Percentiles rank a stretch among this genome's conserved stretches.
Conservation (phyloP, 2,797 vertebrate species). For the Gadopsis bispinosus region DNA sequence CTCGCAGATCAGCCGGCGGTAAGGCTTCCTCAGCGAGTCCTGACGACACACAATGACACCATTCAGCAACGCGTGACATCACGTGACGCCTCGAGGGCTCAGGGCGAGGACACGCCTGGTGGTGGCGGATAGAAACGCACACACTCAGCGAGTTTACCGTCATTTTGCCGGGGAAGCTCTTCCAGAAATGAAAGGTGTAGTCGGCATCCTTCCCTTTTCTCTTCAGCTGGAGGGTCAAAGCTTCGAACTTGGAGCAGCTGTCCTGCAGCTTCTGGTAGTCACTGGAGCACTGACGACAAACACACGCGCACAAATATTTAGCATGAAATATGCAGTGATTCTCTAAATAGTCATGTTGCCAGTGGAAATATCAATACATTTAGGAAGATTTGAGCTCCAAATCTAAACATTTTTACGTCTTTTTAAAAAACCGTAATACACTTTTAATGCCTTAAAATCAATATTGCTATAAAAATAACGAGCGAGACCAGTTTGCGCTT, state of each 20-base stretch:
- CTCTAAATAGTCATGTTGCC: not conserved
- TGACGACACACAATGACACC: slow-evolving; percentile 57
- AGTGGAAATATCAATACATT: not conserved
- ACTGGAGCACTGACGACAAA: slow-evolving; percentile 82
- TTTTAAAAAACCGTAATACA: not conserved
- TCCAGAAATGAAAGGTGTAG: slow-evolving; percentile 95
- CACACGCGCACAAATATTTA: slow-evolving; percentile 7
- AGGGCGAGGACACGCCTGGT: no score
- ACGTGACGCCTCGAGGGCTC: not conserved
- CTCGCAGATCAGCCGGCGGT: slow-evolving; percentile 93
- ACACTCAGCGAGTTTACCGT: slow-evolving; percentile 82
- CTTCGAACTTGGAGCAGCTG: slow-evolving; percentile 90
- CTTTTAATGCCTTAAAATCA: not conserved
- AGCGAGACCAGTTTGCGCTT: no score
- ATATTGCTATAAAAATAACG: not conserved
- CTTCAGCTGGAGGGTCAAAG: slow-evolving; percentile 88
- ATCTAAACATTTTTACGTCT: not conserved
- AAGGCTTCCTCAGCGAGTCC: slow-evolving; percentile 92
- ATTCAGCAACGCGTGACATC: slow-evolving; percentile 1
- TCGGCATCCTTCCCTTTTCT: slow-evolving; percentile 93
- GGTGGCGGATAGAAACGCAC: not conserved
- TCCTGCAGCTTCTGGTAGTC: slow-evolving; percentile 95
- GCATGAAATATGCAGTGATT: not conserved
- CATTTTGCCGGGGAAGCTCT: slow-evolving; percentile 98
- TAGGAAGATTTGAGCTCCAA: not conserved